These are phyloP conservation scores for Phrynosoma blainvillii DNA, from an alignment of 2,113 vertebrate genomes.

Conservation along the genomic window DNA sequence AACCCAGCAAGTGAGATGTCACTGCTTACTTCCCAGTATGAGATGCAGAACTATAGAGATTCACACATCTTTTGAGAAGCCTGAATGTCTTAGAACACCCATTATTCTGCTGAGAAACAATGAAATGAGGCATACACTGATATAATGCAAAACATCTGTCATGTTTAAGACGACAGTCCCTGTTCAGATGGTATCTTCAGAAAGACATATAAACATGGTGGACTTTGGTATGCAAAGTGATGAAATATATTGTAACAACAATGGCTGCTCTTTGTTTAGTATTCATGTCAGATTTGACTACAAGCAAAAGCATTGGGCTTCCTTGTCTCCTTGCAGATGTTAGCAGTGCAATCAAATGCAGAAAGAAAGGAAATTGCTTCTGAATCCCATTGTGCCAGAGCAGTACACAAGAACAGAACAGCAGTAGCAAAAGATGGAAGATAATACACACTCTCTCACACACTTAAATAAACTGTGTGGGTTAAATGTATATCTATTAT, in stretches of 20 bases:
- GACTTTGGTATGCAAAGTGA: constrained; percentile 22
- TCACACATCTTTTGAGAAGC: background rate
- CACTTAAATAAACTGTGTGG: background rate
- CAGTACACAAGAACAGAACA: background rate
- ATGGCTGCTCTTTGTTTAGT: constrained; percentile 18
- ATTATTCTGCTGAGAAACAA: background rate
- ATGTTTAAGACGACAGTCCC: constrained; percentile 15
- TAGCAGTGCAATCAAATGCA: background rate
- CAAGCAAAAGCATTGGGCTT: background rate
- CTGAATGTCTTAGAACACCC: background rate
- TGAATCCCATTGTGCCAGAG: background rate
- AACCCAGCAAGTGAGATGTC: background rate
- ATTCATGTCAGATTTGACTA: constrained; percentile 16
- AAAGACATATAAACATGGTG: constrained; percentile 31
- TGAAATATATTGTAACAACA: constrained; percentile 32
- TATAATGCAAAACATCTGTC: constrained; percentile 31
- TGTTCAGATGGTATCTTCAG: constrained; percentile 19
- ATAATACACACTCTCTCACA: background rate
- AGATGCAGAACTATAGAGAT: background rate
- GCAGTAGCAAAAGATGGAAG: background rate
- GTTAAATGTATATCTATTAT: background rate
- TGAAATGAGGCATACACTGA: constrained; percentile 16
- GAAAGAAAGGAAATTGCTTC: constrained; percentile 1
- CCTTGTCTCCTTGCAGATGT: constrained; percentile 1
- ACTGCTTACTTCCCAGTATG: background rate